These are phyloP conservation scores for Drosophila sordidula DNA, from an alignment of 2,888 invertebrate species.

Conservation along the genomic window DNA sequence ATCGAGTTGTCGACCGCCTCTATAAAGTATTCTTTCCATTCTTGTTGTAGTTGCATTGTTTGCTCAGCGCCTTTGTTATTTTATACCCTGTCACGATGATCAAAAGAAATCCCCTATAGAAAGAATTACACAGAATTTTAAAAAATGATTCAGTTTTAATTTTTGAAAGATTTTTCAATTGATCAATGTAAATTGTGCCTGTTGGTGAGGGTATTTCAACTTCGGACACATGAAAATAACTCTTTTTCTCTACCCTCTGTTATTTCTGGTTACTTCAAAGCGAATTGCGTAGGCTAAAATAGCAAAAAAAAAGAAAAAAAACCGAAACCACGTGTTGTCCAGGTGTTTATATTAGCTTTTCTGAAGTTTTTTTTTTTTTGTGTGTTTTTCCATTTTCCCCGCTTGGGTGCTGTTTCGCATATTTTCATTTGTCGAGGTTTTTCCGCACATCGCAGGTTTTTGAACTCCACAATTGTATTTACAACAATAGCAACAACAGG, in stretches of 20 bases:
- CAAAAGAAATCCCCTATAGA: background rate
- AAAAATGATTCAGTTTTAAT: background rate
- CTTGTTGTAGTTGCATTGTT: slow-evolving; percentile 17
- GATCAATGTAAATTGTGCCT: background rate
- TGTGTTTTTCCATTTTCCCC: slow-evolving; percentile 4
- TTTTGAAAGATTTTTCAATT: no score
- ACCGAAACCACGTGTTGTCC: slow-evolving; percentile 72
- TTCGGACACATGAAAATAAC: background rate
- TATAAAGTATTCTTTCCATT: slow-evolving; percentile 32
- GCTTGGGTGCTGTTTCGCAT: slow-evolving; percentile 5
- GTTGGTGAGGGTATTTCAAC: background rate
- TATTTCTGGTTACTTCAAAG: slow-evolving; percentile 64
- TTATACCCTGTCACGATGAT: background rate
- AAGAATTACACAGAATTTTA: background rate
- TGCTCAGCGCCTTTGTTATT: slow-evolving; percentile 6
- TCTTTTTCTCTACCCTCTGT: slow-evolving; percentile 15
- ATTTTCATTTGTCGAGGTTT: slow-evolving; percentile 39
- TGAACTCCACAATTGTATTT: slow-evolving; percentile 29
- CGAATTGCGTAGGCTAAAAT: slow-evolving; percentile 39
- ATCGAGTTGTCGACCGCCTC: slow-evolving; percentile 9
- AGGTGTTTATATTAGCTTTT: slow-evolving; percentile 69
- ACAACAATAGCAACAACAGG: slow-evolving; percentile 4
- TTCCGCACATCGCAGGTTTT: slow-evolving; percentile 36
- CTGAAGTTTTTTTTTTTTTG: slow-evolving; percentile 23
- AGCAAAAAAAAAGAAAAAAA: background rate